Percentiles rank a stretch among this genome's conserved stretches.
Evolutionary conservation across 2,113 vertebrate species (phyloP).

Genomic region (Fulmarus glacialis): DNA sequence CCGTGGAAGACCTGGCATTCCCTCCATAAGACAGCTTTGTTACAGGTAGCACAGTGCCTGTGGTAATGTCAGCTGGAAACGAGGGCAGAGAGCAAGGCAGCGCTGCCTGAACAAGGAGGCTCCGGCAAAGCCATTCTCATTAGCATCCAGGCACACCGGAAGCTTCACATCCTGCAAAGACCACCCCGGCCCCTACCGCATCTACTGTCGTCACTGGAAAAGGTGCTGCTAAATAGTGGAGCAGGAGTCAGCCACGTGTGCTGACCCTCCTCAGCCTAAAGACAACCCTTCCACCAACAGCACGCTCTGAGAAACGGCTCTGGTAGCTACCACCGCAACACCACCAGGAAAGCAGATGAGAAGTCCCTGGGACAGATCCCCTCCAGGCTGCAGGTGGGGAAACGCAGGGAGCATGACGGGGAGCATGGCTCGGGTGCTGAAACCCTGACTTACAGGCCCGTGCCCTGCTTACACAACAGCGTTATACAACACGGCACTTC

Average conservation of each 20-base stretch:
- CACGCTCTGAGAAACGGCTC: fast-evolving
- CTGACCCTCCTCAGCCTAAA: neutral
- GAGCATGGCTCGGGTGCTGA: neutral
- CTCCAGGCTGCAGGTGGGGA: neutral
- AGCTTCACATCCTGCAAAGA: neutral
- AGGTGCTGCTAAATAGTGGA: neutral
- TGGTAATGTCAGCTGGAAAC: neutral
- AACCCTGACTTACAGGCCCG: neutral
- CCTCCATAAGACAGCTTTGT: neutral
- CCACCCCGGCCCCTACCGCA: neutral
- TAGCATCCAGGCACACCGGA: fast-evolving
- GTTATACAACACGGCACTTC: neutral
- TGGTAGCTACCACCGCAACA: fast-evolving
- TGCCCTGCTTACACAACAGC: conserved; percentile 40
- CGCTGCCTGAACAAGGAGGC: neutral
- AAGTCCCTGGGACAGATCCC: neutral
- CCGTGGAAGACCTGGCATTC: neutral
- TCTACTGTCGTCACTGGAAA: neutral
- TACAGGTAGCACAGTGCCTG: neutral
- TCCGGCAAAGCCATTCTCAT: neutral
- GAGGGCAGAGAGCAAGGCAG: neutral
- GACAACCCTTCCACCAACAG: neutral
- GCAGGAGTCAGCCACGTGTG: neutral
- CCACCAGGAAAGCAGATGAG: fast-evolving
- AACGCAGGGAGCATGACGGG: neutral